These are phyloP conservation scores for Akabosia matsudoensis DNA, from an alignment of 1,140 invertebrate genomes.

Conservation along the genomic window DNA sequence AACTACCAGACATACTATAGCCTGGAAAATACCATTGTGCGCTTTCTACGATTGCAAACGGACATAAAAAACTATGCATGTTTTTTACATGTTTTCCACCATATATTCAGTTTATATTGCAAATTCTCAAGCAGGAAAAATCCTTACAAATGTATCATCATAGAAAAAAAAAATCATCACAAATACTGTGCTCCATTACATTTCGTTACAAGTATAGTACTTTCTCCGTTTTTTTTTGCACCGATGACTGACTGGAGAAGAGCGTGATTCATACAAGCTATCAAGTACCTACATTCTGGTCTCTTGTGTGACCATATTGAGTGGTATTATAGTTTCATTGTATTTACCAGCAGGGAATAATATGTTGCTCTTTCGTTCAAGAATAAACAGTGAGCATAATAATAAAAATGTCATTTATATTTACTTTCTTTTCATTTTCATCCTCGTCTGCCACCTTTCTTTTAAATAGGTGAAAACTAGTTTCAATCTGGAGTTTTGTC, in stretches of 20 bases:
- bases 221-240: not conserved
- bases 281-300: conserved; percentile 7
- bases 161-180: not conserved
- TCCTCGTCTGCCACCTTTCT: no score
- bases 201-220: conserved; percentile 1
- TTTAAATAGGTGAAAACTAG: not conserved
- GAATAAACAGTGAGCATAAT: not conserved
- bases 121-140: not conserved
- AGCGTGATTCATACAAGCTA: conserved; percentile 9
- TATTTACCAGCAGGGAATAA: conserved; percentile 13
- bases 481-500: not conserved
- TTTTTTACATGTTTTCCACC: not conserved
- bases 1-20: conserved; percentile 18
- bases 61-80: not conserved
- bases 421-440: not conserved
- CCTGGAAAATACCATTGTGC: not conserved
- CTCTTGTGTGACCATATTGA: conserved; percentile 36
- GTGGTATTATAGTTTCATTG: conserved; percentile 26
- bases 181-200: not conserved
- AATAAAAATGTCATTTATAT: not conserved
- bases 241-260: not conserved
- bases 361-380: not conserved
- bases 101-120: not conserved
- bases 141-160: conserved; percentile 12
- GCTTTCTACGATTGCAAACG: not conserved